Evolutionary conservation across 2,113 vertebrate species (phyloP), one percentile per base, ranked within the genome.

Genomic region (Platysteira castanea): DNA sequence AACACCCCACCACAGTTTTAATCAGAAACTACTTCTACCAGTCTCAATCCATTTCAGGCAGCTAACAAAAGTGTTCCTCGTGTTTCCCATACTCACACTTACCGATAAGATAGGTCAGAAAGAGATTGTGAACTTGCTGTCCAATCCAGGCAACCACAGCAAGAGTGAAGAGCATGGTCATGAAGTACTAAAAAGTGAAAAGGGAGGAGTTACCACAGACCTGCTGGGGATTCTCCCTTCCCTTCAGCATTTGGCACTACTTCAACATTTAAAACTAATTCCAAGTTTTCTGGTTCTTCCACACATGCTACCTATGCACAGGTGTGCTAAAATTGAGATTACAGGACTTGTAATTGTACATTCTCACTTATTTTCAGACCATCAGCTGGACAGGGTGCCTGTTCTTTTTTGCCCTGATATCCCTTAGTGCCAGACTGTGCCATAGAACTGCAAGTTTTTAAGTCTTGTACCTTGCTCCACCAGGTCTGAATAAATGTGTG

Each of bases 111-210:
- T 99, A 99, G 61, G 99, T 99, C 76, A 99, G 99, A 76, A 99
- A 98, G 59, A 99, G 98, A 96, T 99, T 99, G 97, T 99, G 99
- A 93, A 99, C 99, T 75, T 99, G 99, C 97, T 99, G 99, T 92
- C 99, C 99, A 77, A 99, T 98, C 99, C 99, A 99, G 82, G 99
- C 99, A 95, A 99, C 97, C 11, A 97, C 95, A 82, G 99, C 97
- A 94, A 99, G 98, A 89, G 98, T 98, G 94, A 98, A 96, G 91
- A 99, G 98, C 98, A 99, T 99, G 12, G 98, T 99, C 97, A 99
- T 98, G 96, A 99, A 99, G 97, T 99, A 99, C 99, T 99, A 74
- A 15, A 69, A 80, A 93, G 83, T 42, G 41, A 77, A 83, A 64
- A 92, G 37, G 9, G 50, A 86, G 57, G 24, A 52, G 67, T 90